A percentile compares a stretch with the other conserved stretches of the same genome.
These are phyloP conservation scores for Hydractinia echinata DNA, from an alignment of 30 jellyfish, hydroid and myxozoan genomes.

Conservation along the genomic window DNA sequence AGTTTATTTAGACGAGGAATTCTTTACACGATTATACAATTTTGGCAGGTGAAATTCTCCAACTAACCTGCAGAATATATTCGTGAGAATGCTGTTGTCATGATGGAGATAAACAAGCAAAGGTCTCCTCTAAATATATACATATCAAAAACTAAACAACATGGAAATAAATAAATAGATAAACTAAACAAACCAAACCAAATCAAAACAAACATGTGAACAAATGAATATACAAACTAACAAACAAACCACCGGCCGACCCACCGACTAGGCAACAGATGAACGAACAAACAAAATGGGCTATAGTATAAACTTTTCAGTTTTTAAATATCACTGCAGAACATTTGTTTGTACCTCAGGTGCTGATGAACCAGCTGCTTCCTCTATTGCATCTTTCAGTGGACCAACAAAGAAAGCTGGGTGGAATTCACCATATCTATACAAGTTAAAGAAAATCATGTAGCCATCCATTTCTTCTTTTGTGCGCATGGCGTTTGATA, in stretches of 20 bases:
- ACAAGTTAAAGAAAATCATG: background rate
- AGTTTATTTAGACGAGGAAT: too few relatives aligned
- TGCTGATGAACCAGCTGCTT: slow-evolving; percentile 49
- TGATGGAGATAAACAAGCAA: slow-evolving; percentile 39
- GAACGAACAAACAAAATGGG: too few relatives aligned
- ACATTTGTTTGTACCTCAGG: slow-evolving; percentile 33
- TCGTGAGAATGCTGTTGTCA: slow-evolving; percentile 40
- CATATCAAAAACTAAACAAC: background rate
- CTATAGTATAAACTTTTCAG: too few relatives aligned
- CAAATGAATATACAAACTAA: too few relatives aligned
- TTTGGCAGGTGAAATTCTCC: background rate
- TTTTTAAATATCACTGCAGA: background rate
- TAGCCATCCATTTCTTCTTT: too few relatives aligned
- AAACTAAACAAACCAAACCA: too few relatives aligned
- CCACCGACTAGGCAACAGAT: too few relatives aligned
- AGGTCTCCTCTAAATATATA: slow-evolving; percentile 34
- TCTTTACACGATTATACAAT: too few relatives aligned
- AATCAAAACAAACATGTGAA: too few relatives aligned
- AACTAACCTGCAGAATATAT: slow-evolving; percentile 50
- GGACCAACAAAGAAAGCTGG: slow-evolving; percentile 60
- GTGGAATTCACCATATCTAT: slow-evolving; percentile 56
- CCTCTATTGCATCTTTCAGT: slow-evolving; percentile 48
- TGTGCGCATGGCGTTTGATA: too few relatives aligned
- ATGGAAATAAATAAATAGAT: too few relatives aligned
- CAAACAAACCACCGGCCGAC: too few relatives aligned